Evolutionary conservation across 2,113 vertebrate genomes (phyloP).

Genomic region (Melanostigma gelatinosum): DNA sequence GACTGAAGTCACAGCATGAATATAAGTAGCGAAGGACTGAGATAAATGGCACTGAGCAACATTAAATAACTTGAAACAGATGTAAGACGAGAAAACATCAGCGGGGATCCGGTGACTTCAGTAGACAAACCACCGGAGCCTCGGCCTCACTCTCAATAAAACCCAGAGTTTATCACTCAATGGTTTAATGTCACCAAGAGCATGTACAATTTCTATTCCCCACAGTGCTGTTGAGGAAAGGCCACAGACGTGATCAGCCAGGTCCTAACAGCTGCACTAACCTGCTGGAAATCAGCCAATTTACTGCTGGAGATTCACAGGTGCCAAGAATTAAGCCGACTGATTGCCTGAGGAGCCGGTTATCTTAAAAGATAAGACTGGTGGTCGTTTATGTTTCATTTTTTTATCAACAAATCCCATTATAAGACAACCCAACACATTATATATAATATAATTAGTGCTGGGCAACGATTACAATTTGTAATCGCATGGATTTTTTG

Average conservation of each 20-base stretch:
- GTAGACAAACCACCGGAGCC: slow-evolving; percentile 2
- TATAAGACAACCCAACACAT: background rate
- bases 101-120: background rate
- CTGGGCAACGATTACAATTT: no score
- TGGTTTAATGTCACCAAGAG: background rate
- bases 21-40: background rate
- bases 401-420: background rate
- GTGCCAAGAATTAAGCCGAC: background rate
- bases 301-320: background rate
- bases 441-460: background rate
- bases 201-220: background rate
- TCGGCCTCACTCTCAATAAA: background rate
- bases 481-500: no score
- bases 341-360: background rate
- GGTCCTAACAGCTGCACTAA: slow-evolving; percentile 9
- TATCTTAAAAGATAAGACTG: slow-evolving; percentile 1
- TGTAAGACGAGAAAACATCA: background rate
- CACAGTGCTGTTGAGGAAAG: background rate
- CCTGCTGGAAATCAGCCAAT: slow-evolving; percentile 2
- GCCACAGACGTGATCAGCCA: background rate
- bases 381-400: background rate
- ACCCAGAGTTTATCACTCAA: background rate
- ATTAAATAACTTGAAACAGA: background rate
- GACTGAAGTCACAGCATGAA: background rate
- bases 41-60: background rate